Percentiles rank a stretch among this genome's conserved stretches.
These are phyloP conservation scores for Heterodera filipjevi DNA, from an alignment of 2,888 invertebrate genomes.

Conservation along the genomic window DNA sequence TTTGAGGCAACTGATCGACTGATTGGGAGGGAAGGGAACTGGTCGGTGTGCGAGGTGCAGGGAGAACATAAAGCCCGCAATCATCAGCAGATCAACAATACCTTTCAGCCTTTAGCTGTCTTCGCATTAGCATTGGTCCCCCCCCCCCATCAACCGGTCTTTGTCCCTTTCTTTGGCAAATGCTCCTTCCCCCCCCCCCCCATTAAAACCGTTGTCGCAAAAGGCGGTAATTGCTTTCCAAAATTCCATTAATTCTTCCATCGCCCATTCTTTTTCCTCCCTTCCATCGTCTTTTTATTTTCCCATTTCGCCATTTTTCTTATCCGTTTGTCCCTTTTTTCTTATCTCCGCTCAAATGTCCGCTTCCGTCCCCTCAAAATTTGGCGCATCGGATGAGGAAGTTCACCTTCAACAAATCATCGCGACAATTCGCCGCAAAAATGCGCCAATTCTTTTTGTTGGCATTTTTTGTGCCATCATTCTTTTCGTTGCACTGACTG, in stretches of 20 bases:
- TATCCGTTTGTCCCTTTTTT: background rate
- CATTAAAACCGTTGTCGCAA: background rate
- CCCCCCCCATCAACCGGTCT: background rate
- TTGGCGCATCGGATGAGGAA: background rate
- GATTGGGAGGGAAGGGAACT: too few species aligned
- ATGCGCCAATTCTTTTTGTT: conserved; percentile 14
- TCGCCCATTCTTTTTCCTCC: background rate
- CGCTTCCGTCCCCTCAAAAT: background rate
- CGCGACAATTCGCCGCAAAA: conserved; percentile 12
- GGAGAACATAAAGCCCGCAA: too few species aligned
- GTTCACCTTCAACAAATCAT: background rate
- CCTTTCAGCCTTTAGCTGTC: too few species aligned
- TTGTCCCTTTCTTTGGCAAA: background rate
- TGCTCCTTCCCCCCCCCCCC: background rate
- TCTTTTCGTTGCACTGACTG: background rate
- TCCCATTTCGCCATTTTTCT: background rate
- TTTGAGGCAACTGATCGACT: too few species aligned
- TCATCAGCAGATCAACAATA: too few species aligned
- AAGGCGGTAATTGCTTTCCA: background rate
- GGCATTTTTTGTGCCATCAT: background rate
- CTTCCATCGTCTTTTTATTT: background rate
- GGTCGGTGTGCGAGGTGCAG: too few species aligned
- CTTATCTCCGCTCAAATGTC: background rate
- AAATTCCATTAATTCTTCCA: background rate
- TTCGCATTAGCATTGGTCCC: background rate